Conservation (phyloP, 1,140 invertebrate genomes). For the Pachypsylla venusta region DNA sequence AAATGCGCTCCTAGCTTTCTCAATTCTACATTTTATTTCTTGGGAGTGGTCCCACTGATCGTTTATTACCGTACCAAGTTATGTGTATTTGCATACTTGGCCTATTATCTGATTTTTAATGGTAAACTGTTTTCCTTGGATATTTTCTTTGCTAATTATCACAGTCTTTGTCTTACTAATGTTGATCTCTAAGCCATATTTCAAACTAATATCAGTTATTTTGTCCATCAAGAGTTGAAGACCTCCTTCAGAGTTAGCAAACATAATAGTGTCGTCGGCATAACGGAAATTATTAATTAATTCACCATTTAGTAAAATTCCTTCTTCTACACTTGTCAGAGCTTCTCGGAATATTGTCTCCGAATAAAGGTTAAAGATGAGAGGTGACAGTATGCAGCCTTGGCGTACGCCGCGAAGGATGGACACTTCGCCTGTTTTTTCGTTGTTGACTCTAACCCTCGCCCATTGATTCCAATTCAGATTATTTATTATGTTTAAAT, state of each 20-base stretch:
- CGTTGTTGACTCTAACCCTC: conserved; percentile 7
- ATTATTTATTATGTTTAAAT: conserved; percentile 16
- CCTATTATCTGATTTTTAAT: no score
- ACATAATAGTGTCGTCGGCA: conserved; percentile 16
- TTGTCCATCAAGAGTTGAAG: conserved; percentile 9
- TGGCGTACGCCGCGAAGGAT: conserved; percentile 23
- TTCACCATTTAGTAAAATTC: conserved; percentile 12
- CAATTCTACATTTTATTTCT: no score
- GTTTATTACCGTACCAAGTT: no score
- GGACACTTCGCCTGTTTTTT: conserved; percentile 4
- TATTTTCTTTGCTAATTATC: no score
- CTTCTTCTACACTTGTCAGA: conserved; percentile 11
- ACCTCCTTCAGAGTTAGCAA: conserved; percentile 3
- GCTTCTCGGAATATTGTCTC: conserved; percentile 14
- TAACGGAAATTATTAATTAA: conserved; percentile 14
- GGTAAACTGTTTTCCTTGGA: no score
- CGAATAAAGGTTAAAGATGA: conserved; percentile 27
- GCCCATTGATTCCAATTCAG: conserved; percentile 16
- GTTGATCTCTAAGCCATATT: conserved; percentile 11
- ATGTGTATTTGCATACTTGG: no score
- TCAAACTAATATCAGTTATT: conserved; percentile 5
- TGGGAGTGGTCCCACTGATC: no score
- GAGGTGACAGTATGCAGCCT: conserved; percentile 25
- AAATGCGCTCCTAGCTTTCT: no score
- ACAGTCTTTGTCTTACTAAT: no score